Evolutionary conservation across 1,140 invertebrate genomes (phyloP).

Genomic region (Aethina tumida): DNA sequence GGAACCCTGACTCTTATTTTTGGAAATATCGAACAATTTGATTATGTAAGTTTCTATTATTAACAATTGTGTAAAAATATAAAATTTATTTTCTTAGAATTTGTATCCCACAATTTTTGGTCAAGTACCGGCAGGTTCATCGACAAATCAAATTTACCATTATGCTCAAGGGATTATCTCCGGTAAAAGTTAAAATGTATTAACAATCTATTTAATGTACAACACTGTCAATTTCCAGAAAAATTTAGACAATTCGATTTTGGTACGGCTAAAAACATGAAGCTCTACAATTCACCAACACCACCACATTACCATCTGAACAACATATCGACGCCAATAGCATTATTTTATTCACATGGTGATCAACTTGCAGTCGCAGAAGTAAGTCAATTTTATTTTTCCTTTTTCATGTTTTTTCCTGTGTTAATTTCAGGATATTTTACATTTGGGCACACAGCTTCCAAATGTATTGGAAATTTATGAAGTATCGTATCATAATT

Average conservation of each 20-base stretch:
- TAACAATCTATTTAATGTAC: neutral
- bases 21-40: slow-evolving; percentile 5
- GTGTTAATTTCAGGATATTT: slow-evolving; percentile 11
- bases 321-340: too few relatives aligned
- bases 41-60: neutral
- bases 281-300: slow-evolving; percentile 1
- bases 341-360: too few relatives aligned
- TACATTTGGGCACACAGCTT: slow-evolving; percentile 5
- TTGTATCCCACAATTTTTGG: slow-evolving; percentile 2
- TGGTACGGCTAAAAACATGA: neutral
- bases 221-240: neutral
- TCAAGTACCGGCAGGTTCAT: slow-evolving; percentile 4
- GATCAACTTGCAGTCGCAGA: slow-evolving; percentile 3
- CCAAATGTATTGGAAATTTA: slow-evolving; percentile 8
- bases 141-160: slow-evolving; percentile 6
- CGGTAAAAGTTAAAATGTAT: slow-evolving; percentile 2
- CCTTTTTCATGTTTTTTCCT: neutral
- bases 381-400: neutral
- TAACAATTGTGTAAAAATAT: neutral
- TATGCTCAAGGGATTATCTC: slow-evolving; percentile 7
- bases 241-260: slow-evolving; percentile 8
- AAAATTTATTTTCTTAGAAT: slow-evolving; percentile 6
- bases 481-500: slow-evolving; percentile 5
- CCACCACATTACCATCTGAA: too few relatives aligned
- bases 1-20: slow-evolving; percentile 1